Evolutionary conservation across 2,113 vertebrate species (phyloP), one percentile per base, ranked within the genome.

Genomic region (Eolophus roseicapilla): DNA sequence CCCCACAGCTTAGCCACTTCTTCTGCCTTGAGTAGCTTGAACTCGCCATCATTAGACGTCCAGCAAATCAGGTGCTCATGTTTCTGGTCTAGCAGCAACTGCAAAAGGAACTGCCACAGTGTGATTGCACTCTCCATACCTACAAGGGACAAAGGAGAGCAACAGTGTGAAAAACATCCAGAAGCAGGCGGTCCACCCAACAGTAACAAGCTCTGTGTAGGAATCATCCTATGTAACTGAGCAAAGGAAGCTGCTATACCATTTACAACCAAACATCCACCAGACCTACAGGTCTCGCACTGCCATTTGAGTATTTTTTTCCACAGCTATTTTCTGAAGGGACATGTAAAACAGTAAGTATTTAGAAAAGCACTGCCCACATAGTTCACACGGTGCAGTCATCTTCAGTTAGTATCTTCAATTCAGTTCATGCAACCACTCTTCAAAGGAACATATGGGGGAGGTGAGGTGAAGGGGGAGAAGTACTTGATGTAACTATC

Each of bases 71-170:
- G 98, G 86, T 99, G 99, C 92, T 99, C 99, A 68, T 99, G 99
- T 55, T 98, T 99, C 97, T 99, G 99, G 98, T 99, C 99, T 55
- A 99, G 98, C 95, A 99, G 98, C 98, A 99, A 97, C 98, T 99
- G 99, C 98, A 99, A 99, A 97, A 99, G 98, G 98, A 99, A 99
- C 99, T 99, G 99, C 99, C 99, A 99, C 97, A 99, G 97, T 17
- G 99, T 99, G 97, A 99, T 99, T 97, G 99, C 99, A 97, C 99
- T 99, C 98, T 99, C 99, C 99, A 99, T 99, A 96, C 98, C 99
- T 99, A 97, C 13, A 95, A 91, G 64, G 80, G 82, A 81, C 79
- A 93, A 93, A 97, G 89, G 83, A 88, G 76, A 78, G 69, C 65
- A 47, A 92, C 64, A 89, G 92, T 89, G 76, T 94, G 64, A 96